Percentiles rank a stretch among this genome's conserved stretches.
Conservation (phyloP, 2,797 vertebrate species). For the Selene dorsalis region DNA sequence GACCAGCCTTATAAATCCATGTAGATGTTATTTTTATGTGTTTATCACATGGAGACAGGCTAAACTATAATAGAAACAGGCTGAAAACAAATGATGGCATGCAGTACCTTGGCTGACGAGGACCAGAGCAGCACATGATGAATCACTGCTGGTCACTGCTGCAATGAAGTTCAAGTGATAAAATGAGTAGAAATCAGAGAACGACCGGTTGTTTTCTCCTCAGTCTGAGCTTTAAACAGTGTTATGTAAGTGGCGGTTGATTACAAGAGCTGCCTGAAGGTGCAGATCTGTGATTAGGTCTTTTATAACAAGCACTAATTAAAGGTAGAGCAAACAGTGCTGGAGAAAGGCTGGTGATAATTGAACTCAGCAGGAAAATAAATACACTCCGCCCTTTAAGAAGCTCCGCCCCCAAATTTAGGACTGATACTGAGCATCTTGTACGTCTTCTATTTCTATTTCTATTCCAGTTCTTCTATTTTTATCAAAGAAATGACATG, state of each 20-base stretch:
- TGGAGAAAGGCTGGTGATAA: no score
- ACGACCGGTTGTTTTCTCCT: not conserved
- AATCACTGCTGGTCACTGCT: constrained; percentile 55
- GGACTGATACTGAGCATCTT: no score
- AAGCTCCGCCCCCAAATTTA: no score
- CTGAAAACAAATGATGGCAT: constrained; percentile 50
- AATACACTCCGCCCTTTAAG: no score
- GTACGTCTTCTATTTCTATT: no score
- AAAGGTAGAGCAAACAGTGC: no score
- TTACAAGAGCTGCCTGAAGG: not conserved
- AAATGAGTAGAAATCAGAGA: constrained; percentile 29
- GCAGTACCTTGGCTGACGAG: constrained; percentile 53
- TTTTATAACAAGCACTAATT: not conserved
- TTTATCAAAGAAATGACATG: no score
- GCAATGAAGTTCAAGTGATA: constrained; percentile 38
- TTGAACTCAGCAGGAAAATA: no score
- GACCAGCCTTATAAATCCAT: not conserved
- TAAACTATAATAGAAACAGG: not conserved
- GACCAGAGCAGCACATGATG: constrained; percentile 59
- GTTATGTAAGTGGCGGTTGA: not conserved
- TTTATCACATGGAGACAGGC: constrained; percentile 8
- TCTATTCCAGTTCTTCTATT: no score
- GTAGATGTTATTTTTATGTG: constrained; percentile 11
- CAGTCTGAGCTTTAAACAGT: not conserved
- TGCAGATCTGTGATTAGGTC: constrained; percentile 19